phyloP scores from a whole-genome alignment of 2,888 invertebrate species.

The Eupeodes latifasciatus region DNA sequence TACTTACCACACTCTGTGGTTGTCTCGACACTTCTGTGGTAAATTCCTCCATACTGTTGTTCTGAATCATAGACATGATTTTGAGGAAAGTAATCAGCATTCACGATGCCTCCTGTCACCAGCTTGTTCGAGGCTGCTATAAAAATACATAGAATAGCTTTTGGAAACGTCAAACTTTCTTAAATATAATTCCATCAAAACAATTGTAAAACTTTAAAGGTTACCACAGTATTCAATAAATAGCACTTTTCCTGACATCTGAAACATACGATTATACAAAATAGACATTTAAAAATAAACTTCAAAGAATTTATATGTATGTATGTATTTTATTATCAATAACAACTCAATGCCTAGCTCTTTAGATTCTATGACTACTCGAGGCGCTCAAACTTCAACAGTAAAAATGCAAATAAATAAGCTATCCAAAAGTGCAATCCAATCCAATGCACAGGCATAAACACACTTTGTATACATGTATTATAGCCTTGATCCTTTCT shows the following conservation, averaged over 20 bases:
- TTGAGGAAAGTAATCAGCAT: background rate
- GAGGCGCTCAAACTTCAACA: constrained; percentile 38
- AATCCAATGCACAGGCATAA: constrained; percentile 28
- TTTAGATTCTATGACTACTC: constrained; percentile 63
- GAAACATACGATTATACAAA: constrained; percentile 16
- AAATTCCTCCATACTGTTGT: constrained; percentile 11
- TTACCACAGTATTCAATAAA: constrained; percentile 25
- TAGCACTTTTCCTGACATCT: constrained; percentile 49
- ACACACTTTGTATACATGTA: background rate
- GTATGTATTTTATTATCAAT: constrained; percentile 25
- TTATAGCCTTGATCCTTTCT: constrained; percentile 50
- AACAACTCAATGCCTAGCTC: constrained; percentile 21
- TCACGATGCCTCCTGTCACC: background rate
- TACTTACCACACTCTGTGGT: constrained; percentile 49
- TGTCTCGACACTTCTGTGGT: constrained; percentile 13
- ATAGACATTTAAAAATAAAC: constrained; percentile 30
- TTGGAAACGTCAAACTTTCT: constrained; percentile 15
- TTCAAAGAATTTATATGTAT: constrained; percentile 20
- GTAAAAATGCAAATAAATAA: constrained; percentile 50
- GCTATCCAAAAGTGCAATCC: constrained; percentile 13
- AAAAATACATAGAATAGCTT: constrained; percentile 34
- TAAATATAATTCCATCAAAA: background rate
- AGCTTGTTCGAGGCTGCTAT: background rate
- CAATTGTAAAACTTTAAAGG: background rate
- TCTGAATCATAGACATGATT: background rate